A percentile compares a stretch with the other conserved stretches of the same genome.
phyloP scores from a whole-genome alignment of 2,797 vertebrate species.

The Poeciliopsis presidionis region DNA sequence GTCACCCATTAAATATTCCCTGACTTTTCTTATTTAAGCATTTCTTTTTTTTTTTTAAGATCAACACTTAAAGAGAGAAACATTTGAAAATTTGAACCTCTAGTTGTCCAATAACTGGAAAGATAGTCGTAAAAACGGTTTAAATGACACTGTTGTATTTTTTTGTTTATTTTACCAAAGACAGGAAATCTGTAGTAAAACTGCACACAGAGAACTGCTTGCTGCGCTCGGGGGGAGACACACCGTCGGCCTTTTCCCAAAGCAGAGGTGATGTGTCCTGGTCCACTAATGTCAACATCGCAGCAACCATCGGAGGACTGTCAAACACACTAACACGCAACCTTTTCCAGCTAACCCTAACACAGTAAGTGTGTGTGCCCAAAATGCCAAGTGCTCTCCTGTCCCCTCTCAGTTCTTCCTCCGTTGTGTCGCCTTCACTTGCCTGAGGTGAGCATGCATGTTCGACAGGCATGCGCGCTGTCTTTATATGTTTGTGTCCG shows the following conservation, averaged over 20 bases:
- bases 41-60: background rate
- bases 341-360: slow-evolving; percentile 68
- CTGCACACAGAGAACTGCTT: slow-evolving; percentile 24
- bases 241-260: slow-evolving; percentile 65
- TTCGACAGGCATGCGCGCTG: background rate
- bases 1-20: background rate
- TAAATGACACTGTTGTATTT: background rate
- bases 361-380: slow-evolving; percentile 42
- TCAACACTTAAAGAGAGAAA: background rate
- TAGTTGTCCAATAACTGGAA: background rate
- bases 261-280: slow-evolving; percentile 76
- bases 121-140: background rate
- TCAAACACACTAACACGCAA: slow-evolving; percentile 74
- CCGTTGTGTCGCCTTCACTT: slow-evolving; percentile 21
- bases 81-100: background rate
- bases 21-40: background rate
- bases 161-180: slow-evolving; percentile 18
- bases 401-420: slow-evolving; percentile 36
- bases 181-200: slow-evolving; percentile 14
- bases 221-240: slow-evolving; percentile 56
- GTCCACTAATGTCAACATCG: slow-evolving; percentile 69
- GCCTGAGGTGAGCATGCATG: slow-evolving; percentile 36
- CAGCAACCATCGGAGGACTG: slow-evolving; percentile 62
- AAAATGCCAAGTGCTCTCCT: slow-evolving; percentile 67
- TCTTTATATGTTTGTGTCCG: slow-evolving; percentile 17